These are phyloP conservation scores for Leptodactylus fallax DNA, from an alignment of 2,797 vertebrate genomes.

Conservation along the genomic window DNA sequence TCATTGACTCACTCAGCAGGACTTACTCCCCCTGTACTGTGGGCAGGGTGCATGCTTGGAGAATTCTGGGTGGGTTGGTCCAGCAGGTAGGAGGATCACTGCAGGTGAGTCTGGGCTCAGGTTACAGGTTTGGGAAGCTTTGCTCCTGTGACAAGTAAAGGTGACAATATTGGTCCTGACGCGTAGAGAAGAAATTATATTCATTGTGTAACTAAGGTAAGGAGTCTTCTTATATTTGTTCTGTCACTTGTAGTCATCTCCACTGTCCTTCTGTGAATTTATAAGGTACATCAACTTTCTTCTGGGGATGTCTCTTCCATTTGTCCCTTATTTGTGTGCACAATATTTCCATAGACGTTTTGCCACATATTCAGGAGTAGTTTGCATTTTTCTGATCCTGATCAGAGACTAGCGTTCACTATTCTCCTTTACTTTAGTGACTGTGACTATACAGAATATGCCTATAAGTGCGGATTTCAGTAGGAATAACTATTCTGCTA, in stretches of 20 bases:
- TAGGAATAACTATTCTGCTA: background rate
- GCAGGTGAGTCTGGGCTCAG: slow-evolving; percentile 22
- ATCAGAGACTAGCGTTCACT: background rate
- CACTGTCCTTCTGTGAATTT: background rate
- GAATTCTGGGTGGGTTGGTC: slow-evolving; percentile 16
- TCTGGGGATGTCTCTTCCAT: background rate
- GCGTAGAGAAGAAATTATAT: slow-evolving; percentile 14
- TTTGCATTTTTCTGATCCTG: background rate
- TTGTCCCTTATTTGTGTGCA: background rate
- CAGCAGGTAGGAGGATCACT: slow-evolving; percentile 44
- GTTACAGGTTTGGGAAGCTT: slow-evolving; percentile 38
- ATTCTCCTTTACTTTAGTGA: background rate
- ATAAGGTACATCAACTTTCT: background rate
- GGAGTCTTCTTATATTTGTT: background rate
- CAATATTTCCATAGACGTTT: background rate
- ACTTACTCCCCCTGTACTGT: background rate
- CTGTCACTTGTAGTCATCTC: background rate
- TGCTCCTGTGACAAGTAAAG: slow-evolving; percentile 16
- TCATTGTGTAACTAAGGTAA: slow-evolving; percentile 31
- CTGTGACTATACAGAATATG: background rate
- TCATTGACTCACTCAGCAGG: background rate
- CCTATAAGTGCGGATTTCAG: background rate
- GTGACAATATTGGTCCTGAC: slow-evolving; percentile 25
- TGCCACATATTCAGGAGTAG: background rate
- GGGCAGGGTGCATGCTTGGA: slow-evolving; percentile 11